Evolutionary conservation across 2,113 vertebrate genomes (phyloP).

Genomic region (Cygnus atratus): DNA sequence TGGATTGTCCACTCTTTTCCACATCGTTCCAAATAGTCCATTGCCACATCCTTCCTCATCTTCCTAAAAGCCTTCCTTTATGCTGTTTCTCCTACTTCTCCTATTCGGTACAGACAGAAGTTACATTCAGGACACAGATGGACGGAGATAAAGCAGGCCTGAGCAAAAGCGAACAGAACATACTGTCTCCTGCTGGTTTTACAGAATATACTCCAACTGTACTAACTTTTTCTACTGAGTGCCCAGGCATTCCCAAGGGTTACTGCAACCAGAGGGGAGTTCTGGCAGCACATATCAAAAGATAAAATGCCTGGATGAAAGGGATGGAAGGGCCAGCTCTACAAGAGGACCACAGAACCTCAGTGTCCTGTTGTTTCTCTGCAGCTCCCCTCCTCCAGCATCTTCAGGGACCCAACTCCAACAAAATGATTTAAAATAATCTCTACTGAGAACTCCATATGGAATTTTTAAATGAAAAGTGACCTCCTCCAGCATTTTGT

Average conservation of each 20-base stretch:
- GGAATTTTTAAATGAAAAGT: not conserved
- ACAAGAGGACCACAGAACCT: not conserved
- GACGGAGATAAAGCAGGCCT: not conserved
- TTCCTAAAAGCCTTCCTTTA: not conserved
- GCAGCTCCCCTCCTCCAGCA: accelerated
- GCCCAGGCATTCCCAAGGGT: not conserved
- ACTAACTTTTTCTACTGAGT: not conserved
- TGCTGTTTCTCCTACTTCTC: not conserved
- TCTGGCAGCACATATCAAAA: not conserved
- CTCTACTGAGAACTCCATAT: not conserved
- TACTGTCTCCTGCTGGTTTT: not conserved
- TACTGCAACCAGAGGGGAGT: not conserved
- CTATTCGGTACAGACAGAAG: not conserved
- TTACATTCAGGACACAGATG: not conserved
- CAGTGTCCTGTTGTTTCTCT: not conserved
- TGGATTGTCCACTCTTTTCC: not conserved
- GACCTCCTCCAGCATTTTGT: not conserved
- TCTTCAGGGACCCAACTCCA: not conserved
- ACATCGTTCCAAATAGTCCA: accelerated
- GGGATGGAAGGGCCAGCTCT: accelerated
- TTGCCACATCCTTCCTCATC: not conserved
- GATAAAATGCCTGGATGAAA: not conserved
- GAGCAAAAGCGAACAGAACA: not conserved
- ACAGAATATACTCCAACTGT: not conserved
- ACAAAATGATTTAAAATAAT: not conserved